phyloP scores from a whole-genome alignment of 1,140 invertebrate genomes.

The Procambarus virginalis region DNA sequence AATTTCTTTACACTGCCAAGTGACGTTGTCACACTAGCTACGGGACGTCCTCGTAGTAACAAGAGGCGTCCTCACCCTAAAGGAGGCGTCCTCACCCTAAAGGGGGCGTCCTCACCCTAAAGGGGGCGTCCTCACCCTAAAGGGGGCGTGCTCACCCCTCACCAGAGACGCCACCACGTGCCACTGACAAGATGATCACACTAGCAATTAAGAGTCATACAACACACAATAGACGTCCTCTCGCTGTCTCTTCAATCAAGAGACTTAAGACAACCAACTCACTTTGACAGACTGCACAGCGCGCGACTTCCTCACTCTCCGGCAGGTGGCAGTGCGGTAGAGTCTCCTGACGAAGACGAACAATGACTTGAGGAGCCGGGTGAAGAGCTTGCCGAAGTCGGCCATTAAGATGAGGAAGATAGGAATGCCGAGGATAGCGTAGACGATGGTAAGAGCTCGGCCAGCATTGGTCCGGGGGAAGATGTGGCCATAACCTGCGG shows the following conservation, averaged over 20 bases:
- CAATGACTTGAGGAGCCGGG: constrained; percentile 92
- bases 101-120: no score
- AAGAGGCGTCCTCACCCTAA: no score
- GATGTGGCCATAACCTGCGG: constrained; percentile 93
- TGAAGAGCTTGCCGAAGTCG: constrained; percentile 95
- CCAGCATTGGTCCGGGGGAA: constrained; percentile 89
- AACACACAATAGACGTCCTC: no score
- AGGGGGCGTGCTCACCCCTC: no score
- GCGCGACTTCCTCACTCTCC: constrained; percentile 82
- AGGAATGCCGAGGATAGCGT: constrained; percentile 96
- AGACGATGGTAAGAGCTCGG: constrained; percentile 90
- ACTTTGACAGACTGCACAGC: constrained; percentile 79
- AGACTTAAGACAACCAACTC: background rate
- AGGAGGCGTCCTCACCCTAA: no score
- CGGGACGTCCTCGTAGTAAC: no score
- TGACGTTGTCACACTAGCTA: no score
- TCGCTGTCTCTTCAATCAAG: no score
- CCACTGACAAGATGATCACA: background rate
- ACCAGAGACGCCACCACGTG: background rate
- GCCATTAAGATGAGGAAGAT: constrained; percentile 91
- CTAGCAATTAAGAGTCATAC: no score
- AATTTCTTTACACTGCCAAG: no score
- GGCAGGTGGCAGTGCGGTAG: constrained; percentile 89
- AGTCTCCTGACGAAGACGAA: constrained; percentile 91
- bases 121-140: no score